These are phyloP conservation scores for Agrotis clavis DNA, from an alignment of 2,888 invertebrate species.

Conservation along the genomic window DNA sequence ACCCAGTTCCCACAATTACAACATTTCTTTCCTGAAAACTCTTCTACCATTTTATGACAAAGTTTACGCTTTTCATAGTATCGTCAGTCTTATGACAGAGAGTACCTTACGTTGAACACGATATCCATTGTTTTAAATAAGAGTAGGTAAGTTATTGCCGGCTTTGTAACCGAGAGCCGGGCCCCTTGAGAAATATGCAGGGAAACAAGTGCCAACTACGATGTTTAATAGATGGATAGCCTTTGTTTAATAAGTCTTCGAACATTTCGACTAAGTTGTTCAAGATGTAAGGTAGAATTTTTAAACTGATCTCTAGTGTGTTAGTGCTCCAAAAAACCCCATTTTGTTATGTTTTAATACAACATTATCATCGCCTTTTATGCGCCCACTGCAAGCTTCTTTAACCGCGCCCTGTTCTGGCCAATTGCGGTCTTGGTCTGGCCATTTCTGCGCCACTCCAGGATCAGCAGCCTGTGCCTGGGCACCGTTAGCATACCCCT, in stretches of 20 bases:
- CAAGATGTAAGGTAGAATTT: conserved; percentile 2
- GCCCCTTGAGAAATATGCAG: conserved; percentile 51
- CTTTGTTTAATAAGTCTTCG: conserved; percentile 13
- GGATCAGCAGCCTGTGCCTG: too few species aligned
- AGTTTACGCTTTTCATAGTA: background rate
- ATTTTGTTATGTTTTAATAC: too few species aligned
- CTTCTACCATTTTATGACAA: background rate
- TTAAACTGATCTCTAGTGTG: background rate
- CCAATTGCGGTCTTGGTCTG: too few species aligned
- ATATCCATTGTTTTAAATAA: conserved; percentile 43
- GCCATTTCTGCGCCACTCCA: too few species aligned
- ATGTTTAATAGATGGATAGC: conserved; percentile 20
- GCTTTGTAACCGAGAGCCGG: conserved; percentile 27
- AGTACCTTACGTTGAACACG: conserved; percentile 14
- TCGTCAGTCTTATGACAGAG: background rate
- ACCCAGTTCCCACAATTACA: background rate
- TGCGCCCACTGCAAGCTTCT: too few species aligned
- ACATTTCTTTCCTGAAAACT: background rate
- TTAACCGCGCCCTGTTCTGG: too few species aligned
- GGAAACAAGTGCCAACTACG: conserved; percentile 29
- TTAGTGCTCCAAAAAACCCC: background rate
- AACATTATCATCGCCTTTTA: too few species aligned
- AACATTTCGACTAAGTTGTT: background rate
- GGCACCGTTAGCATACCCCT: too few species aligned
- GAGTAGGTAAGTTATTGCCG: conserved; percentile 25